A percentile compares a stretch with the other conserved stretches of the same genome.
Evolutionary conservation across 2,797 vertebrate genomes (phyloP).

Genomic region (Myotis findleyi): DNA sequence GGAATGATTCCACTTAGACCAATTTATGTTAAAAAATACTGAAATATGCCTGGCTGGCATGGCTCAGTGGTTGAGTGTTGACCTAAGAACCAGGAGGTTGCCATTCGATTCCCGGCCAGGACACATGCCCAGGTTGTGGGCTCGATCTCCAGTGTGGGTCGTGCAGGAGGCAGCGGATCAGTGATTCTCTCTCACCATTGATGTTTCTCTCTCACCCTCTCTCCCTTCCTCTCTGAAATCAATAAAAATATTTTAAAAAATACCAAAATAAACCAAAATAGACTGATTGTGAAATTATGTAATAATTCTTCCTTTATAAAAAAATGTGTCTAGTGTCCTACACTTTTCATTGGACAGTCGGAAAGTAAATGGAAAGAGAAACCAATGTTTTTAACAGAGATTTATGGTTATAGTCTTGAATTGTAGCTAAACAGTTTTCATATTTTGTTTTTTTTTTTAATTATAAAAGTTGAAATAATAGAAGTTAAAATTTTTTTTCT

Average conservation of each 20-base stretch:
- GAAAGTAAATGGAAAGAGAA: conserved; percentile 35
- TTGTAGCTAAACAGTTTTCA: background rate
- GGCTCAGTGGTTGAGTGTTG: too few relatives aligned
- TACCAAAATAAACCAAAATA: conserved; percentile 23
- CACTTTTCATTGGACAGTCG: background rate
- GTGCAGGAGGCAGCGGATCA: too few relatives aligned
- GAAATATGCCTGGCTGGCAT: too few relatives aligned
- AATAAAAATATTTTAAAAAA: background rate
- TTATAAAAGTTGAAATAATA: background rate
- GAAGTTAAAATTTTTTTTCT: background rate
- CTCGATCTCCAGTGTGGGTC: too few relatives aligned
- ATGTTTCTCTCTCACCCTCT: too few relatives aligned
- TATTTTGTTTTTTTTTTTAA: conserved; percentile 17
- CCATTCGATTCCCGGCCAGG: too few relatives aligned
- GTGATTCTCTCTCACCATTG: too few relatives aligned
- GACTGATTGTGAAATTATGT: background rate
- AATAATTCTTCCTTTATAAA: background rate
- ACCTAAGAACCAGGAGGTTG: too few relatives aligned
- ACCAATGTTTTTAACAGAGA: background rate
- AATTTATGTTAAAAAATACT: background rate
- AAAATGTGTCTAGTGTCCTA: background rate
- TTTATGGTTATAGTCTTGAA: conserved; percentile 18
- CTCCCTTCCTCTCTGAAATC: too few relatives aligned
- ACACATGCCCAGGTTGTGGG: too few relatives aligned
- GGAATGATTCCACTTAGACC: conserved; percentile 24